phyloP scores from a whole-genome alignment of 37 sponge, comb jelly and placozoan species.

The Ephydatia muelleri region DNA sequence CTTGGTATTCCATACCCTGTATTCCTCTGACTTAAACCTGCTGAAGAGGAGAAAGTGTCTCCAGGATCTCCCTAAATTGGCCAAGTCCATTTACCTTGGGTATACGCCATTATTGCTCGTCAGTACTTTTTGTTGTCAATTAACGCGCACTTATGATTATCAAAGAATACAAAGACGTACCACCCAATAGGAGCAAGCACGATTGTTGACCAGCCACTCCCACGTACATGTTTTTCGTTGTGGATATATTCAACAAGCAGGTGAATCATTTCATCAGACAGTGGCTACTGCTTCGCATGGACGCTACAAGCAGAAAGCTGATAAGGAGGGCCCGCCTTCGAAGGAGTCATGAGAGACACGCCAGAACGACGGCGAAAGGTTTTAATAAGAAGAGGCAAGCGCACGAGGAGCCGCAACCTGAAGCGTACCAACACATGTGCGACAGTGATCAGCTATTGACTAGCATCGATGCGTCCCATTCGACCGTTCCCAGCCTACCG shows the following conservation, averaged over 20 bases:
- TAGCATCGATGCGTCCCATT: background rate
- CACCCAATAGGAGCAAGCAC: background rate
- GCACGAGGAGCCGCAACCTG: background rate
- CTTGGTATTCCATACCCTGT: background rate
- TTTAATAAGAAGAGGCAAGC: background rate
- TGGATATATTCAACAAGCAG: background rate
- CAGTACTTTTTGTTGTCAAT: background rate
- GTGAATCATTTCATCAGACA: background rate
- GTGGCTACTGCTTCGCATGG: conserved; percentile 3
- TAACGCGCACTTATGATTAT: background rate
- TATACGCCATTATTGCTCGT: background rate
- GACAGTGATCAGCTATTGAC: background rate
- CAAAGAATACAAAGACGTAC: background rate
- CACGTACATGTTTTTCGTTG: background rate
- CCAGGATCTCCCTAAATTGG: background rate
- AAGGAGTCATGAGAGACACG: conserved; percentile 14
- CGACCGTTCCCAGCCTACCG: conserved; percentile 23
- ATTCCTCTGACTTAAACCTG: background rate
- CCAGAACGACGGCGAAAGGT: background rate
- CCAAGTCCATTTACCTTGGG: background rate
- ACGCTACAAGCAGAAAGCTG: conserved; percentile 21
- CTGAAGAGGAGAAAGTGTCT: background rate
- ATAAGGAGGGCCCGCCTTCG: conserved; percentile 8
- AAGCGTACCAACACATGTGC: background rate
- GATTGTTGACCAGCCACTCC: background rate